Percentiles rank a stretch among this genome's conserved stretches.
phyloP scores from a whole-genome alignment of 2,888 invertebrate species.

The Lumbricus terrestris region DNA sequence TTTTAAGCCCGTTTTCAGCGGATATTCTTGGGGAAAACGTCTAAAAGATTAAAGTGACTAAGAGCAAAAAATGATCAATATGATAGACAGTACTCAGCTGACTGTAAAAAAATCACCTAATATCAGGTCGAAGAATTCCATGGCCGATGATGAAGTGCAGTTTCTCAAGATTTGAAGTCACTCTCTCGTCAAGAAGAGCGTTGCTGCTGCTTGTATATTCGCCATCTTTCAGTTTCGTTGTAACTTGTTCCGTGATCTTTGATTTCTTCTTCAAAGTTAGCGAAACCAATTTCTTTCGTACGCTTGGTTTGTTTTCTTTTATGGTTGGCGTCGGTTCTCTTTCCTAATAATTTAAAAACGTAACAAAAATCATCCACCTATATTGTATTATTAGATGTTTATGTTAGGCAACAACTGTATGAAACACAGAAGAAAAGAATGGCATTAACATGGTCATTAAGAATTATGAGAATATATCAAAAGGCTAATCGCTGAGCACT shows the following conservation, averaged over 20 bases:
- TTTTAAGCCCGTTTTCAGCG: too few species aligned
- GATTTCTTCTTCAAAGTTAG: constrained; percentile 93
- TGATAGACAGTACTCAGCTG: not conserved
- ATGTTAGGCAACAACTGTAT: not conserved
- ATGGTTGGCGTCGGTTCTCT: constrained; percentile 13
- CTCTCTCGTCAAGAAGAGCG: constrained; percentile 92
- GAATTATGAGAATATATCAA: not conserved
- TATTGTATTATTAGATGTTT: not conserved
- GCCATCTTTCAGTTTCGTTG: constrained; percentile 81
- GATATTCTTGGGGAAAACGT: too few species aligned
- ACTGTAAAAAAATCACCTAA: constrained; percentile 68
- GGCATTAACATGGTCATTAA: not conserved
- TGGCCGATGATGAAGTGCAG: constrained; percentile 94
- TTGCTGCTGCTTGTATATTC: constrained; percentile 67
- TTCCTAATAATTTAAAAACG: constrained; percentile 15
- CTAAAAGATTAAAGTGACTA: not conserved
- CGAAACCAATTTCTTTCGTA: constrained; percentile 93
- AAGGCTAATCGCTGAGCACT: not conserved
- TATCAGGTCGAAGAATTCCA: constrained; percentile 91
- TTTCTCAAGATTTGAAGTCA: constrained; percentile 95
- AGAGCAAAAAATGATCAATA: not conserved
- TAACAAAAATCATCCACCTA: not conserved
- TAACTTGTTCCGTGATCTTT: constrained; percentile 88
- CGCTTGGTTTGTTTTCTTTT: constrained; percentile 64
- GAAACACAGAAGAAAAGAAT: not conserved